Base-by-base conservation (phyloP, 2,888 invertebrate species). In the Diarsia dahlii region DNA sequence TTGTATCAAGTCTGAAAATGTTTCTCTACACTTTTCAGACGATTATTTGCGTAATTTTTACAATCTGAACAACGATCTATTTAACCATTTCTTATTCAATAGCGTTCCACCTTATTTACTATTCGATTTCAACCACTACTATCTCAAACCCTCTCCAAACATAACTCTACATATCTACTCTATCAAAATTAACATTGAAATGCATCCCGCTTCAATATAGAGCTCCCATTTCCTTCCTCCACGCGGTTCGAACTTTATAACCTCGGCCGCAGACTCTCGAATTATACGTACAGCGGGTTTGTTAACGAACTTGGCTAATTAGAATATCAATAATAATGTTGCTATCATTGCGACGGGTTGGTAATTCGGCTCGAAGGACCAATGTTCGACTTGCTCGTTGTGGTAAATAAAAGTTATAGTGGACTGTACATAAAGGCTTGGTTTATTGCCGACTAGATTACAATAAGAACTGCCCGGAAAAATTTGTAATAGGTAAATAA, bases 151-250 rank as follows among this genome's bases (percentile, higher is more conserved):
- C 15, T 28, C n/a, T 15, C 9, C 13, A 28, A 75, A 78, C 18
- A 45, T 67, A 46, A 52, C 28, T 34, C 50, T 10, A 54, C 28
- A 20, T 13, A 63, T 45, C 15, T 45, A 62, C 54, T 71, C 15
- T 68, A 73, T 74, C 50, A 74, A 82, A 79, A 75, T 83, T 75
- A 54, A 65, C 84, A 68, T 72, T 58, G 39, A 54, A 80, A 66
- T 74, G 71, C 81, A 81, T 65, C 20, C 66, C 74, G 45, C 67
- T 71, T 45, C 75, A 79, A 69, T 82, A 82, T 75, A 52, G 76
- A 73, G 60, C 66, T 74, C 71, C 71, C 23, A 70, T 79, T 85
- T 76, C 76, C 82, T 76, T 85, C 85, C 82, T 70, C 62, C 9
- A 20, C 62, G 72, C 65, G 78, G 82, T 76, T 58, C 73, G 48